Evolutionary conservation across 2,888 invertebrate species (phyloP), one percentile per base, ranked within the genome.

Genomic region (Drosophila fungiperda): DNA sequence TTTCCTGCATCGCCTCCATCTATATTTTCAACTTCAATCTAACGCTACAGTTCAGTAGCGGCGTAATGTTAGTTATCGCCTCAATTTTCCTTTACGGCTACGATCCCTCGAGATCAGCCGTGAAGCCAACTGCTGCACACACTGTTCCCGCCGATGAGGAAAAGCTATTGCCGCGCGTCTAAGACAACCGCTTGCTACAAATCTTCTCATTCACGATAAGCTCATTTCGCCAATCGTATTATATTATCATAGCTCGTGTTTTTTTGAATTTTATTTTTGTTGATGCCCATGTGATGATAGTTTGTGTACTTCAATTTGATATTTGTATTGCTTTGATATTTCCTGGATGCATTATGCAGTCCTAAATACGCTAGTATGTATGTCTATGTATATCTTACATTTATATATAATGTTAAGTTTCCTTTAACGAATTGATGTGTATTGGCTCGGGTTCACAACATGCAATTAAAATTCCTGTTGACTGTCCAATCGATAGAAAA

Each of bases 21-120:
- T 98, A 98, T 92, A 94, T 99, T 79, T 99, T 99, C 91, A 94
- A 97, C 85, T 99, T 99, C 92, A 94, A 96, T 73, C 94, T 99
- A 59, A 97, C 98, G 2, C 72, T 96, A n/a, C 97, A 97, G 92
- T 99, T 99, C 93, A 93, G 96, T 15, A 55, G 96, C 5, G 99
- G 99, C 17, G 98, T 98, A 3, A 87, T 94, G 8, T 94, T 99
- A 66, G 99, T 99, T 1, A 99, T 99, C 84, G 95, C 95, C 60
- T 99, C 99, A 0, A 98, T 99, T 93, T 99, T 99, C 93, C 94
- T 99, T 84, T 99, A 99, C 92, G 96, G 97, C 63, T 96, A 97
- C 91, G 95, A 95, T 82, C 96, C 97, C 3, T 95, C 87, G 1
- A 89, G 90, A 23, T 35, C 80, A 0, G 66, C 42, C 1, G 23